These are phyloP conservation scores for Harpalus rubripes DNA, from an alignment of 2,888 invertebrate species.

Conservation along the genomic window DNA sequence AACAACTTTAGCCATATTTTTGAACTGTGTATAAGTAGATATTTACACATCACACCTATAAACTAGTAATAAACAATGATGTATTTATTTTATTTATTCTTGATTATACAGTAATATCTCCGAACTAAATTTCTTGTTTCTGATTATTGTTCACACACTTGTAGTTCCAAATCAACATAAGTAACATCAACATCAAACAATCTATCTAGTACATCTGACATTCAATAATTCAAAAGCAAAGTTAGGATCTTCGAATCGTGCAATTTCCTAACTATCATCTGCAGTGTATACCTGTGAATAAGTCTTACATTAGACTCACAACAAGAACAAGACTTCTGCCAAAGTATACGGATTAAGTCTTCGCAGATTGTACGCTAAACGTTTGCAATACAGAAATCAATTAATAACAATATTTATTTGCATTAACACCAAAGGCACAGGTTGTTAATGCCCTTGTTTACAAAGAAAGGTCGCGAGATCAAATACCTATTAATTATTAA, in stretches of 20 bases:
- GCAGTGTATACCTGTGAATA: constrained; percentile 9
- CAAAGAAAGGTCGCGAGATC: neutral
- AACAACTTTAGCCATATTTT: too few species aligned
- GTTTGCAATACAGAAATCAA: neutral
- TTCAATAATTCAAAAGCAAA: constrained; percentile 31
- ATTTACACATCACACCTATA: too few species aligned
- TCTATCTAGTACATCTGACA: constrained; percentile 19
- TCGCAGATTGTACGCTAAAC: neutral
- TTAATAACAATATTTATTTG: neutral
- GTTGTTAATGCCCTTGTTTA: neutral
- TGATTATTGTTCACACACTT: neutral
- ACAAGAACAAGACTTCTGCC: constrained; percentile 22
- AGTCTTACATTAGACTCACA: neutral
- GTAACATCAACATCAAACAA: neutral
- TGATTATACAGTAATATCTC: neutral
- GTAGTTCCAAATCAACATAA: constrained; percentile 2
- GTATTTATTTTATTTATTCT: neutral
- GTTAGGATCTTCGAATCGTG: neutral
- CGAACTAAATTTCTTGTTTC: neutral
- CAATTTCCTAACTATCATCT: constrained; percentile 25
- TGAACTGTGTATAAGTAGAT: too few species aligned
- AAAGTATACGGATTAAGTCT: neutral
- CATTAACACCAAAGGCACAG: neutral
- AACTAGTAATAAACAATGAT: too few species aligned
- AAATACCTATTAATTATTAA: too few species aligned